These are phyloP conservation scores for Hyppa rectilinea DNA, from an alignment of 2,888 invertebrate species.

Conservation along the genomic window DNA sequence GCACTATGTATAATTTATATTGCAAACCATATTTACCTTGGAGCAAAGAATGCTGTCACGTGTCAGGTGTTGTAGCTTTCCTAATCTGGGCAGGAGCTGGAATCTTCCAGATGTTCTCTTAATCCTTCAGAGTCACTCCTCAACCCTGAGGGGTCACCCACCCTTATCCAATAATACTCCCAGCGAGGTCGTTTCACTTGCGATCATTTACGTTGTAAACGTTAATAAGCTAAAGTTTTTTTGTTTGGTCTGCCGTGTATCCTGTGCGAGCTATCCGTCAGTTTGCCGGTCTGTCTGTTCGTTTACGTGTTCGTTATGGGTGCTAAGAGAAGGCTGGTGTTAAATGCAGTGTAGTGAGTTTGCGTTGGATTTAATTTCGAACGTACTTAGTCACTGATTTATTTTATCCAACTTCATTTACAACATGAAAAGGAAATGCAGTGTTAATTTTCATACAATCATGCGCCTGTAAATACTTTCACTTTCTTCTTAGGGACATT, in stretches of 20 bases:
- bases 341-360: neutral
- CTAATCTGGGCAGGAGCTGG: neutral
- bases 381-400: neutral
- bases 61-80: neutral
- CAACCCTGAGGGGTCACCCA: conserved; percentile 77
- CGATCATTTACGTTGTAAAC: conserved; percentile 69
- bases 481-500: neutral
- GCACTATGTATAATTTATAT: no score
- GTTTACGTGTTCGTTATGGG: conserved; percentile 46
- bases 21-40: no score
- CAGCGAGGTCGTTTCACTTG: conserved; percentile 82
- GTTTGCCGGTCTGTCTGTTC: conserved; percentile 69
- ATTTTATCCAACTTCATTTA: neutral
- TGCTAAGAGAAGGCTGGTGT: conserved; percentile 28
- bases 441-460: neutral
- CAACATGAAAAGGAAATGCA: neutral
- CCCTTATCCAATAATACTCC: conserved; percentile 72
- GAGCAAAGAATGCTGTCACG: neutral
- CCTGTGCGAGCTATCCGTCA: conserved; percentile 82
- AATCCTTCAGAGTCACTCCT: conserved; percentile 1
- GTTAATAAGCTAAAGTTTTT: conserved; percentile 74
- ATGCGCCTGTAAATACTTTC: no score
- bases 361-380: neutral
- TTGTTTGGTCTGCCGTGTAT: conserved; percentile 81
- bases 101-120: neutral